Evolutionary conservation across 2,113 vertebrate genomes (phyloP).

Genomic region (Campylomormyrus tamandua): DNA sequence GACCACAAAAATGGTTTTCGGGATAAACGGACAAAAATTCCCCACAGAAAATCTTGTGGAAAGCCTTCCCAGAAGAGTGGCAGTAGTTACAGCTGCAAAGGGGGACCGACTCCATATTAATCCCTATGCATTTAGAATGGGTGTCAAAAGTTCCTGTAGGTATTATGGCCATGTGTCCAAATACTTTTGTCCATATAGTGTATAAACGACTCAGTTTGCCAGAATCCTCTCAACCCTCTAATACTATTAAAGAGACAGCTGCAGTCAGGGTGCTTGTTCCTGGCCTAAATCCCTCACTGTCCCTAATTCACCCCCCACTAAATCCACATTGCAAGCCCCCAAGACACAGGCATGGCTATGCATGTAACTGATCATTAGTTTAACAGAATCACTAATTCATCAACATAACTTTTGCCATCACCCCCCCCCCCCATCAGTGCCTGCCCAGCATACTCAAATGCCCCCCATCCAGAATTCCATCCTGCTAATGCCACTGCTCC

Average conservation of each 20-base stretch:
- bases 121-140: not conserved
- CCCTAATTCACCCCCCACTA: not conserved
- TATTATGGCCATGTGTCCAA: not conserved
- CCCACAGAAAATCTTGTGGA: not conserved
- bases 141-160: not conserved
- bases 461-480: not conserved
- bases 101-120: not conserved
- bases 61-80: not conserved
- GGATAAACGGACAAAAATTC: not conserved
- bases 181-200: not conserved
- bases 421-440: not conserved
- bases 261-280: not conserved
- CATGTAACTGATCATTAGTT: not conserved
- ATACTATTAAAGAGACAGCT: not conserved
- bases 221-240: not conserved
- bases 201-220: not conserved
- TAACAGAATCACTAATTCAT: not conserved
- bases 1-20: not conserved
- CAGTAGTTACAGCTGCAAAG: not conserved
- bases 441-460: not conserved
- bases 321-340: not conserved
- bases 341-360: not conserved
- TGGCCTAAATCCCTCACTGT: not conserved
- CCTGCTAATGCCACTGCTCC: not conserved
- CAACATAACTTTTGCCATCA: not conserved